Evolutionary conservation across 2,797 vertebrate species (phyloP).

Genomic region (Meriones psammophilus): DNA sequence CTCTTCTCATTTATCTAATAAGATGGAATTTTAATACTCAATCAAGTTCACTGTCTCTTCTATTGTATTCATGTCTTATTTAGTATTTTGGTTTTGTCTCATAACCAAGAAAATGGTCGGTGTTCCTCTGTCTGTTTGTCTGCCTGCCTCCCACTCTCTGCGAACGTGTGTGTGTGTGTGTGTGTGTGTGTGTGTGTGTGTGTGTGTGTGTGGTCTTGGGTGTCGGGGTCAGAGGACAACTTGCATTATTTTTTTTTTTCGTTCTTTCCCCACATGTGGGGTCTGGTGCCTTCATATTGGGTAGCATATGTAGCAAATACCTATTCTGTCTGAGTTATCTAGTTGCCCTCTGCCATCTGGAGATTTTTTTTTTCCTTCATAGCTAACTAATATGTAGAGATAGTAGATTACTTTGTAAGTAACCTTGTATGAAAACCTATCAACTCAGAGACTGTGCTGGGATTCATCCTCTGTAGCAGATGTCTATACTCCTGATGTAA

Average conservation of each 20-base stretch:
- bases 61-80: too few species aligned
- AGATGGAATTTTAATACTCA: too few species aligned
- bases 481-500: background rate
- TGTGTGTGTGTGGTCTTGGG: background rate
- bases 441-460: too few species aligned
- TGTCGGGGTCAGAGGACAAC: background rate
- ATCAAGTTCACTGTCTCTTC: too few species aligned
- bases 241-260: background rate
- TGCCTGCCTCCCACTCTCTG: background rate
- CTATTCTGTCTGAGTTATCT: background rate
- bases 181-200: background rate
- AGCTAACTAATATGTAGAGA: background rate
- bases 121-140: background rate
- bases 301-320: background rate
- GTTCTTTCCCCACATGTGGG: background rate
- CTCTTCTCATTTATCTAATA: too few species aligned
- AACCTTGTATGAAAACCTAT: background rate
- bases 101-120: background rate
- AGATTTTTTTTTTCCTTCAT: background rate
- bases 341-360: background rate
- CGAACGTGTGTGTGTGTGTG: background rate
- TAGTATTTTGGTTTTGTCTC: background rate
- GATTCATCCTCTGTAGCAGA: background rate
- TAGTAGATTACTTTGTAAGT: background rate
- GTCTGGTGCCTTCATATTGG: too few species aligned